These are phyloP conservation scores for Ia io DNA, from an alignment of 2,113 vertebrate species.

Conservation along the genomic window DNA sequence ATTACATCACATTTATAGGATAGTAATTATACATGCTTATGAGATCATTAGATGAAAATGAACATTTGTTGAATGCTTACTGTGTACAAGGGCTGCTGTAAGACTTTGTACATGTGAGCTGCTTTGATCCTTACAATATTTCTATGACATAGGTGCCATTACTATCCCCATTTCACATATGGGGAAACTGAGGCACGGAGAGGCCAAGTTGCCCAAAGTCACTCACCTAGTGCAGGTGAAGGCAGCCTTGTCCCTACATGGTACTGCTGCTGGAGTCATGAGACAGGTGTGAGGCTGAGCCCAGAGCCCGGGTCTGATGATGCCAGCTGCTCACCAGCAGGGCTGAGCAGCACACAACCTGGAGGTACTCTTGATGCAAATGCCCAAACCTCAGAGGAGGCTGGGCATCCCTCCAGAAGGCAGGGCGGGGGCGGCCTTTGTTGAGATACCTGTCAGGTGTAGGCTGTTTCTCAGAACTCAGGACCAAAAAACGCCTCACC, in stretches of 20 bases:
- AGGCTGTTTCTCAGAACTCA: neutral
- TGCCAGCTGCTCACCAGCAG: neutral
- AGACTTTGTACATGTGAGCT: neutral
- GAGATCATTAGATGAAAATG: neutral
- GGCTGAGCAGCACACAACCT: neutral
- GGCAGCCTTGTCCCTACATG: neutral
- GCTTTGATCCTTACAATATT: neutral
- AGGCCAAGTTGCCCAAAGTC: neutral
- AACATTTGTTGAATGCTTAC: neutral
- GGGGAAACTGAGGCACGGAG: neutral
- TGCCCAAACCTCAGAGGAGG: neutral
- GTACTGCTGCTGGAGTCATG: neutral
- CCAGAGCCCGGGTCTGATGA: neutral
- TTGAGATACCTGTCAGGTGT: neutral
- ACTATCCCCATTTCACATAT: neutral
- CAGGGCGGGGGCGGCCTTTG: accelerated
- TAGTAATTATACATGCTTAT: neutral
- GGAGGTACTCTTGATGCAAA: neutral
- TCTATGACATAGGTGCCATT: neutral
- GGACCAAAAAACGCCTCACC: neutral
- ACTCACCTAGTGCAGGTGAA: neutral
- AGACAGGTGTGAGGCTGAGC: neutral
- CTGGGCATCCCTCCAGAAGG: neutral
- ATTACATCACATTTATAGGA: neutral
- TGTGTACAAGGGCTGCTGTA: neutral